A percentile compares a stretch with the other conserved stretches of the same genome.
Conservation (phyloP, 2,888 invertebrate genomes). For the Cephonodes hylas region DNA sequence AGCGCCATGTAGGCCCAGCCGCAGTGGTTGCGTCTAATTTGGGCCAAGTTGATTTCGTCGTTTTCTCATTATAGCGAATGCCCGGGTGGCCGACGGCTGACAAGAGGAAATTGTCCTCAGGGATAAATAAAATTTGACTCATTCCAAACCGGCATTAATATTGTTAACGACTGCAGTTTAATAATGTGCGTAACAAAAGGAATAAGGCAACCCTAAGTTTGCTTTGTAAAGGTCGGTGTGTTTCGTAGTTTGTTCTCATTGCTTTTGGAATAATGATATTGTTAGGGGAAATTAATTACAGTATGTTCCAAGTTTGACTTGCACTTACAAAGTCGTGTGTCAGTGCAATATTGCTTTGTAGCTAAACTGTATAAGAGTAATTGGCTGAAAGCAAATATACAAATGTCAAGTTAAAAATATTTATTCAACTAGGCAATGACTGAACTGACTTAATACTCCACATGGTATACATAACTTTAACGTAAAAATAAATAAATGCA, state of each 20-base stretch:
- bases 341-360: neutral
- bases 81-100: constrained; percentile 74
- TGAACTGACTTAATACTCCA: too few species aligned
- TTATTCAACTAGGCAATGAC: neutral
- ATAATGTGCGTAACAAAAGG: constrained; percentile 39
- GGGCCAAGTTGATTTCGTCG: constrained; percentile 68
- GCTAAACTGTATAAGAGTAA: neutral
- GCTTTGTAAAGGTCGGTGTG: neutral
- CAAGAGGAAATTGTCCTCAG: constrained; percentile 74
- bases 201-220: neutral
- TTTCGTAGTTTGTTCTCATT: neutral
- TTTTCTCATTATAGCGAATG: constrained; percentile 71
- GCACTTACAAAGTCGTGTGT: neutral
- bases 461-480: too few species aligned
- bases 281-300: neutral
- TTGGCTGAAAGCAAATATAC: neutral
- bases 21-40: constrained; percentile 63
- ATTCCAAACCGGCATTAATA: constrained; percentile 65
- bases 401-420: neutral
- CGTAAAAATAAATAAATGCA: neutral
- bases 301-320: neutral
- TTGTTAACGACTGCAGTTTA: constrained; percentile 62
- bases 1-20: constrained; percentile 55
- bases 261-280: neutral
- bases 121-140: constrained; percentile 75